A percentile compares a stretch with the other conserved stretches of the same genome.
These are phyloP conservation scores for Dinothrombium tinctorium DNA, from an alignment of 1,140 invertebrate genomes.

Conservation along the genomic window DNA sequence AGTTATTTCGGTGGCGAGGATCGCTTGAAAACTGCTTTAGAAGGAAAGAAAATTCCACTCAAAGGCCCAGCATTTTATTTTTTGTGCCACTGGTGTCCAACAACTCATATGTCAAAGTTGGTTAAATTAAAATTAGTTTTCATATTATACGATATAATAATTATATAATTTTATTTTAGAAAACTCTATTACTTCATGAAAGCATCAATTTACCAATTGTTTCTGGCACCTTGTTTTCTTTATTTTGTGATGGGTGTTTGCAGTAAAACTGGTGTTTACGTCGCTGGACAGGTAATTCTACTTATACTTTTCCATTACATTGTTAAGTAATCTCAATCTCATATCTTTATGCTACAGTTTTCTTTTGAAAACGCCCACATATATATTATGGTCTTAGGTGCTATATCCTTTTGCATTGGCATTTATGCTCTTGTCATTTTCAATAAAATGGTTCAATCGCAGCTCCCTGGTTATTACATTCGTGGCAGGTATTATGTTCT, in stretches of 20 bases:
- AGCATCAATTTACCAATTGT: conserved; percentile 7
- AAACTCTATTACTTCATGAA: conserved; percentile 9
- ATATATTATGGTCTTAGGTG: conserved; percentile 5
- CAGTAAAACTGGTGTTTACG: conserved; percentile 9
- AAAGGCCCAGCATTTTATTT: conserved; percentile 7
- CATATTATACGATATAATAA: conserved; percentile 2
- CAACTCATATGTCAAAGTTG: conserved; percentile 3
- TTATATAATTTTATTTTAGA: neutral
- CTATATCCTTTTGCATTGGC: conserved; percentile 7
- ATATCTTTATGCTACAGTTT: conserved; percentile 3
- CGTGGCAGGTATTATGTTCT: conserved; percentile 9
- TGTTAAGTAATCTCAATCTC: neutral
- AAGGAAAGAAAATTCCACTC: conserved; percentile 4
- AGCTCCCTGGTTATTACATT: conserved; percentile 7
- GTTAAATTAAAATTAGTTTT: neutral
- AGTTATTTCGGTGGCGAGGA: conserved; percentile 8
- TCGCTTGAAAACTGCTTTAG: conserved; percentile 4
- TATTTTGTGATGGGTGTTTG: conserved; percentile 9
- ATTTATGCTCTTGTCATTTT: conserved; percentile 7
- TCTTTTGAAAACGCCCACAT: conserved; percentile 8
- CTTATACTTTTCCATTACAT: neutral
- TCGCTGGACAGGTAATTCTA: conserved; percentile 7
- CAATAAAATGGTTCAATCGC: conserved; percentile 8
- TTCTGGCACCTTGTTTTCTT: conserved; percentile 8
- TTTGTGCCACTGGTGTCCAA: conserved; percentile 5